These are phyloP conservation scores for Eidolon dupreanum DNA, from an alignment of 2,797 vertebrate species.

Conservation along the genomic window DNA sequence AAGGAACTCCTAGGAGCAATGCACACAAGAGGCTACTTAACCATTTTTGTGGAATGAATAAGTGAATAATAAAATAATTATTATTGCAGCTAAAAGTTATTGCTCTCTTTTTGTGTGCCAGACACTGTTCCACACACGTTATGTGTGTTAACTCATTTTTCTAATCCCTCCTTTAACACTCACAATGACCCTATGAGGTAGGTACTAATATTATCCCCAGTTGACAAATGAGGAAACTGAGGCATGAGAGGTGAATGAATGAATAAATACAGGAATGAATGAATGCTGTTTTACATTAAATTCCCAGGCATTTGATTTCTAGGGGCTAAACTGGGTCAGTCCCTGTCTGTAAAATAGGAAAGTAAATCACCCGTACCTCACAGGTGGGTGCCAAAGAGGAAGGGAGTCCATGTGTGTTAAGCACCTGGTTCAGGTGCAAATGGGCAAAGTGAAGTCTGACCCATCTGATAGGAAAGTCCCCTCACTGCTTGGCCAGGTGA, in stretches of 20 bases:
- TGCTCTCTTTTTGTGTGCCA: not conserved
- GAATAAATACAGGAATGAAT: not conserved
- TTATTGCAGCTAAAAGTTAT: not conserved
- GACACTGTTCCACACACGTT: not conserved
- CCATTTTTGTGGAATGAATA: not conserved
- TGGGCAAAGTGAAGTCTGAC: not conserved
- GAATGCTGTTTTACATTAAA: not conserved
- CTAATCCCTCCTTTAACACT: not conserved
- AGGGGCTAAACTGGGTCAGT: not conserved
- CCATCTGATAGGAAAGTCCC: not conserved
- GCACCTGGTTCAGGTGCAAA: not conserved
- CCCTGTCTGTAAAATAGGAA: not conserved
- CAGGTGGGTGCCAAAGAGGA: not conserved
- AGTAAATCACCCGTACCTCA: not conserved
- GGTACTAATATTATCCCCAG: not conserved
- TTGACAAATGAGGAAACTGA: not conserved
- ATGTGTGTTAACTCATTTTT: not conserved
- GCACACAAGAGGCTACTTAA: not conserved
- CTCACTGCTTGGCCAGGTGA: not conserved
- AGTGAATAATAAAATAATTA: not conserved
- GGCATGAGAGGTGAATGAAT: not conserved
- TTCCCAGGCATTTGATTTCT: not conserved
- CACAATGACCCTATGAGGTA: not conserved
- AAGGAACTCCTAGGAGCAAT: not conserved
- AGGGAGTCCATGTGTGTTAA: accelerated